Evolutionary conservation across 2,888 invertebrate species (phyloP), one percentile per base, ranked within the genome.

Genomic region (Drosophila ezoana): DNA sequence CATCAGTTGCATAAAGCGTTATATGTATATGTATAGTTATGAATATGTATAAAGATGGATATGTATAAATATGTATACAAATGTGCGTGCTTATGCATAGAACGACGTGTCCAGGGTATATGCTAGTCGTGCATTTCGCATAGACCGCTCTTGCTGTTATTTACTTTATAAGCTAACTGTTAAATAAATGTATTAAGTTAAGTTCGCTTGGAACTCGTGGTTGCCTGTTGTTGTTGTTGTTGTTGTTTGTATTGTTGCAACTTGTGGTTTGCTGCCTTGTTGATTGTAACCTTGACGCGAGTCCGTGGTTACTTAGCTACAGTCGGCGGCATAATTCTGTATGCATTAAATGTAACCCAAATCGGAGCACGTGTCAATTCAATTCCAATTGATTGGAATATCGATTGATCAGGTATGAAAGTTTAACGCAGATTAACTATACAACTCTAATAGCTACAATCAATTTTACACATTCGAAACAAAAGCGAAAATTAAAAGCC

Each of bases 101-200:
- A 33, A 33, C 10, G 33, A 35, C 13, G 35, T 1, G 13, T 40
- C 16, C 14, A 37, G 49, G 23, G 49, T 23, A 37, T 37, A 11
- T 14, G n/a, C 23, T n/a, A 37, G 5, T 37, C 20, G 49, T 14
- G 1, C 37, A 51, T 8, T 20, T 0, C 1, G 6, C 3, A 14
- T 14, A 10, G n/a, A 23, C 23, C 5, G 10, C 49, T 23, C 49
- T 37, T 51, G 37, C 14, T 37, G 49, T 52, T 62, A 52, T 71
- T 71, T 81, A 57, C 67, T 62, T 82, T 79, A 53, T 28, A 23
- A 56, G 67, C 72, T 82, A 79, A 79, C 79, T 80, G 83, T 79
- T 83, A 72, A 83, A 62, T 80, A 68, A 82, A 80, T 83, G 68
- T 82, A 76, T 76, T 72, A 63, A 68, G 71, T 58, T 45, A 16